Evolutionary conservation across 2,113 vertebrate genomes (phyloP).

Genomic region (Erinaceus europaeus): DNA sequence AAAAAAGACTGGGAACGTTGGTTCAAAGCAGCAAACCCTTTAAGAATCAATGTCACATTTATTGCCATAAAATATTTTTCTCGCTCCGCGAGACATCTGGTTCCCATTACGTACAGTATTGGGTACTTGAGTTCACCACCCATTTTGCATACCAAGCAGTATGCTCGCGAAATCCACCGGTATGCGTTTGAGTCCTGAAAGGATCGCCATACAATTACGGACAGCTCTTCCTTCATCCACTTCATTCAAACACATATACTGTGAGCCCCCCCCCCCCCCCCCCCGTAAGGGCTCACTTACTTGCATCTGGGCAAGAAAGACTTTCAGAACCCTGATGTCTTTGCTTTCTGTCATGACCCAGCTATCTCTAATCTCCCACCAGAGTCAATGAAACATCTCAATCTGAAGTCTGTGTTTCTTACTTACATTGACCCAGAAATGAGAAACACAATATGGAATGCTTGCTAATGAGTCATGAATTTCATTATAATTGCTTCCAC

Average conservation of each 20-base stretch:
- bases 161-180: background rate
- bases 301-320: background rate
- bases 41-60: slow-evolving; percentile 72
- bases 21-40: slow-evolving; percentile 58
- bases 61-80: slow-evolving; percentile 69
- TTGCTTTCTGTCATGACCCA: background rate
- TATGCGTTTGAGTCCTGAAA: background rate
- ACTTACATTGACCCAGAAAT: slow-evolving; percentile 77
- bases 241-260: background rate
- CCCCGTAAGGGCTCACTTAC: background rate
- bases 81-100: slow-evolving; percentile 64
- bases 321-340: background rate
- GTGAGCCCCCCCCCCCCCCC: background rate
- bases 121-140: slow-evolving; percentile 66
- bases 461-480: slow-evolving; percentile 81
- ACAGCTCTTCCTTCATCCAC: background rate
- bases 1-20: slow-evolving; percentile 36
- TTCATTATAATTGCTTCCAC: slow-evolving; percentile 85
- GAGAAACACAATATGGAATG: slow-evolving; percentile 81
- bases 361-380: slow-evolving; percentile 4
- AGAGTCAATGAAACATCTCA: slow-evolving; percentile 48
- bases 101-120: slow-evolving; percentile 67
- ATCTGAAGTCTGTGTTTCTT: slow-evolving; percentile 57
- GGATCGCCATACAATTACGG: background rate
- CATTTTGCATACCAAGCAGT: slow-evolving; percentile 72